Evolutionary conservation across 2,797 vertebrate genomes (phyloP), one percentile per base, ranked within the genome.

Genomic region (Merluccius polli): DNA sequence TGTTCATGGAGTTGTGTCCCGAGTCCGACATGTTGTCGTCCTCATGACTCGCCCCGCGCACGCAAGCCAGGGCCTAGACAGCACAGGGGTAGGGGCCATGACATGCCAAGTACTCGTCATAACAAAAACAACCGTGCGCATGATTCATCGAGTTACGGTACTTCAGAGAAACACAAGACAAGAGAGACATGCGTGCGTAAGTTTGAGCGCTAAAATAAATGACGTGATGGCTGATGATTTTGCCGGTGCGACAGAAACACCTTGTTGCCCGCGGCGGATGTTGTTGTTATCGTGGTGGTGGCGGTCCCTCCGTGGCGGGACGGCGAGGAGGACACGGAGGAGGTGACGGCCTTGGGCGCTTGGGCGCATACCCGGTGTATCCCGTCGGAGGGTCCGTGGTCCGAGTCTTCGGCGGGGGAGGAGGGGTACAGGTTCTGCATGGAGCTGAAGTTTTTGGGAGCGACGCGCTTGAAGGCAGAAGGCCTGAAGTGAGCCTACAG

Each of bases 1-100:
- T 98, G 91, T 93, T 98, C 89, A 97, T 95, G 81, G 97, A 98
- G 78, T 98, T 97, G 81, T 97, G 94, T 72, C 96, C 96, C 0
- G 96, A 97, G 86, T 97, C 97, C 0, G 78, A 97, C 87, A 93
- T 82, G 80, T 92, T 95, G 75, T 95, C 93, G 69, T 93, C 63
- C 90, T 95, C 92, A 94, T n/a, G 97, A 94, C 89, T 96, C 83
- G 87, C 93, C 91, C 92, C 95, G 89, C 93, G 0, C 89, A 93
- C 83, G 72, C 93, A 91, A 88, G 91, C 84, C 32, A 86, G 35
- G 87, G 83, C 81, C 85, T 92, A 71, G 70, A 93, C 89, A 80
- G 91, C 84, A 80, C 6, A 9, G 41, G 15, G 41, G 36, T 3
- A 9, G 36, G 11, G 36, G 36, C 1, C 89, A 80, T 76, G 74